Evolutionary conservation across 2,888 invertebrate species (phyloP).

Genomic region (Polydesmus complanatus): DNA sequence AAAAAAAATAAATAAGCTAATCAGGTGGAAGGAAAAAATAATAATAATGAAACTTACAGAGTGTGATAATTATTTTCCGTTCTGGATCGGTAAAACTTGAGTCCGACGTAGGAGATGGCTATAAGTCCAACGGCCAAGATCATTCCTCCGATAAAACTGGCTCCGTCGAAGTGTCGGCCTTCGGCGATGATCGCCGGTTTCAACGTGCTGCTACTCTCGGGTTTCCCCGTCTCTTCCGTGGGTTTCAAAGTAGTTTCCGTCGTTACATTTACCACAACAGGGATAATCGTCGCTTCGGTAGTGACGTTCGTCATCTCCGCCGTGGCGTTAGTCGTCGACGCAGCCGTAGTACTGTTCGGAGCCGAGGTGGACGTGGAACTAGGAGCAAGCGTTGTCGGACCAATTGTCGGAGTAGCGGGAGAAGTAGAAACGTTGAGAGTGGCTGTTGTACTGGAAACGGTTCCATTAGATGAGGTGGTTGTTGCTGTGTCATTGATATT

Average conservation of each 20-base stretch:
- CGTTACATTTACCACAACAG: not conserved
- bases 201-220: not conserved
- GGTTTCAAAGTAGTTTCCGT: constrained; percentile 2
- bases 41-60: constrained; percentile 48
- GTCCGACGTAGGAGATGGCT: constrained; percentile 65
- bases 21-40: not conserved
- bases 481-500: no score
- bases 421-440: not conserved
- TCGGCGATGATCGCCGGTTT: not conserved
- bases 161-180: constrained; percentile 28
- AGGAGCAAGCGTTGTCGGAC: not conserved
- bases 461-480: no score
- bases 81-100: constrained; percentile 74
- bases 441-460: no score
- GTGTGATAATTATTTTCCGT: constrained; percentile 78
- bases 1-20: not conserved
- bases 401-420: not conserved
- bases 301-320: not conserved
- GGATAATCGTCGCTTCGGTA: not conserved
- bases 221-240: not conserved
- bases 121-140: constrained; percentile 62
- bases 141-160: constrained; percentile 54
- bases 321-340: constrained; percentile 2
- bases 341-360: not conserved
- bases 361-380: not conserved